Conservation (phyloP, 2,888 invertebrate genomes). For the Mesorhabditis belari region DNA sequence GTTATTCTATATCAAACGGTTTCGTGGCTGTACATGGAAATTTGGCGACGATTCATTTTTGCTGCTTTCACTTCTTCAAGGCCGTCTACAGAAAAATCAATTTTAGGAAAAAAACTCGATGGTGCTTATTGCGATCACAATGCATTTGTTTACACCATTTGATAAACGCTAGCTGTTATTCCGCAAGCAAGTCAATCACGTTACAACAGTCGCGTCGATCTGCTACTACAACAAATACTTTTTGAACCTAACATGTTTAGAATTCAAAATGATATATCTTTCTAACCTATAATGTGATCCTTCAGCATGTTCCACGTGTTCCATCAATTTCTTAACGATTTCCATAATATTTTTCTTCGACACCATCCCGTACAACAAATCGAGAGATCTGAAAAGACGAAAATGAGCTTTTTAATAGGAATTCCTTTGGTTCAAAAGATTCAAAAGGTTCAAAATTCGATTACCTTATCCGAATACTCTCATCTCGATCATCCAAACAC, state of each 20-base stretch:
- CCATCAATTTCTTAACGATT: constrained; percentile 92
- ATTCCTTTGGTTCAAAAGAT: background rate
- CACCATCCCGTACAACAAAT: constrained; percentile 96
- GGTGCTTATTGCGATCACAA: too few relatives aligned
- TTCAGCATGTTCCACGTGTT: constrained; percentile 96
- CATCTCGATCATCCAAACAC: constrained; percentile 97
- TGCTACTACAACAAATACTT: background rate
- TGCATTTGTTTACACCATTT: too few relatives aligned
- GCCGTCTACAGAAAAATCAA: too few relatives aligned
- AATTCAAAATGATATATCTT: background rate
- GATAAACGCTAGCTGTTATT: too few relatives aligned
- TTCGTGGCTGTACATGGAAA: too few relatives aligned
- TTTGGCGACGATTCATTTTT: too few relatives aligned
- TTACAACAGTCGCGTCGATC: too few relatives aligned
- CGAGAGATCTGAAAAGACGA: constrained; percentile 72
- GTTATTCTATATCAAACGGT: too few relatives aligned
- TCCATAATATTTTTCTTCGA: constrained; percentile 99
- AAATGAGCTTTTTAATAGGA: too few relatives aligned
- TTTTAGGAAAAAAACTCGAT: too few relatives aligned
- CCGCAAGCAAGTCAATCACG: too few relatives aligned
- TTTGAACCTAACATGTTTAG: background rate
- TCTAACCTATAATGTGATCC: constrained; percentile 59
- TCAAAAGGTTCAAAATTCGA: background rate
- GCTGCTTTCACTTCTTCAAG: too few relatives aligned
- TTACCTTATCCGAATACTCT: constrained; percentile 77